Evolutionary conservation across 2,113 vertebrate genomes (phyloP).

Genomic region (Bombycilla garrulus): DNA sequence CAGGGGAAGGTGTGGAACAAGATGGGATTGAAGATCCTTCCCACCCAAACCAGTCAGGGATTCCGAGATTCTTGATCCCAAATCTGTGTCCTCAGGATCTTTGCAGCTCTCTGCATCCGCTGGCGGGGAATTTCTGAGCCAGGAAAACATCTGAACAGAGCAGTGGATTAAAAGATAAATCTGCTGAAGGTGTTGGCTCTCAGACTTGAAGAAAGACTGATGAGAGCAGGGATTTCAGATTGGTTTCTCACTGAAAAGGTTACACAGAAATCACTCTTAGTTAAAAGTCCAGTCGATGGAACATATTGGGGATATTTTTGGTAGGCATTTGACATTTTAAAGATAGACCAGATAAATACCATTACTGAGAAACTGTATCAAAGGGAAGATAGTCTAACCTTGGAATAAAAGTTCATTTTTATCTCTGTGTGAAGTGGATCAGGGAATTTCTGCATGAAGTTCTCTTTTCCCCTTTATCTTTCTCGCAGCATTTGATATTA

Average conservation of each 20-base stretch:
- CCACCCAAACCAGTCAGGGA: too few species aligned
- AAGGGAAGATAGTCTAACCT: slow-evolving; percentile 6
- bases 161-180: not conserved
- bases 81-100: not conserved
- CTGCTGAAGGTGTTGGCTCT: not conserved
- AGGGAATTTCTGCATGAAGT: not conserved
- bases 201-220: not conserved
- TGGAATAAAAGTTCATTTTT: slow-evolving; percentile 20
- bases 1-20: rapidly evolving
- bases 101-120: not conserved
- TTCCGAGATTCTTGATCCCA: rapidly evolving
- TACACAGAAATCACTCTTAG: not conserved
- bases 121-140: not conserved
- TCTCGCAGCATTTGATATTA: not conserved
- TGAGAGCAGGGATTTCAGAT: not conserved
- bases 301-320: not conserved
- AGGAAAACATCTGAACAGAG: not conserved
- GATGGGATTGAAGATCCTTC: not conserved
- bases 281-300: not conserved
- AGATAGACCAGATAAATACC: slow-evolving; percentile 10
- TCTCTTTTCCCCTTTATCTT: not conserved
- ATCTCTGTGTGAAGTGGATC: not conserved
- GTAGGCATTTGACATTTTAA: slow-evolving; percentile 43
- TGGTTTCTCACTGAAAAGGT: slow-evolving; percentile 12
- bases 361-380: not conserved